Evolutionary conservation across 2,888 invertebrate genomes (phyloP).

Genomic region (Elegia similella): DNA sequence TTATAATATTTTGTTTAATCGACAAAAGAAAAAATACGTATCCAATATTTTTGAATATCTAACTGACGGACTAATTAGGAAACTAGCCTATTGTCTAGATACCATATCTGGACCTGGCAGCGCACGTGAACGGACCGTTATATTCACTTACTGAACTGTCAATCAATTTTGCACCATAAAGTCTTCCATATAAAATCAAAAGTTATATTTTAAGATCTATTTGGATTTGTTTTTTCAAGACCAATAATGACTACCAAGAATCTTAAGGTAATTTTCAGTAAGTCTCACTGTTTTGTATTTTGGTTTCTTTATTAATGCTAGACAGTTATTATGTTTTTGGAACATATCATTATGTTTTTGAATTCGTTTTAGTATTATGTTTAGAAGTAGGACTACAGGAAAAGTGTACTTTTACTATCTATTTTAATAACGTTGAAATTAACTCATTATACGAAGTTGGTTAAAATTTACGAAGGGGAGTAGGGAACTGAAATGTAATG

Average conservation of each 20-base stretch:
- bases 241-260: conserved; percentile 44
- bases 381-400: background rate
- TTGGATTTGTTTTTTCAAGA: background rate
- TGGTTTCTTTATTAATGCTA: conserved; percentile 43
- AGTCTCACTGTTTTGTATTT: conserved; percentile 48
- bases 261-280: conserved; percentile 59
- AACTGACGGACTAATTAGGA: too few relatives aligned
- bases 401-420: too few relatives aligned
- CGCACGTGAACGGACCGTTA: too few relatives aligned
- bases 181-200: conserved; percentile 24
- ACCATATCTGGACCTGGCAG: too few relatives aligned
- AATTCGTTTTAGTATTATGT: background rate
- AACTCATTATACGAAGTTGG: too few relatives aligned
- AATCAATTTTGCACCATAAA: conserved; percentile 36
- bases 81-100: too few relatives aligned
- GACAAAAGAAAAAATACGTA: too few relatives aligned
- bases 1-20: too few relatives aligned
- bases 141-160: background rate
- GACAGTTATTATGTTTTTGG: conserved; percentile 44
- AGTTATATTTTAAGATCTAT: background rate
- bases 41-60: too few relatives aligned
- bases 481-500: too few relatives aligned
- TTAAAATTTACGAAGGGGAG: too few relatives aligned
- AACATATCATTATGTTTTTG: conserved; percentile 2
- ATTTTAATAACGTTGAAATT: too few relatives aligned